Base-by-base conservation (phyloP, 2,888 invertebrate species). In the Dendrolimus pini region DNA sequence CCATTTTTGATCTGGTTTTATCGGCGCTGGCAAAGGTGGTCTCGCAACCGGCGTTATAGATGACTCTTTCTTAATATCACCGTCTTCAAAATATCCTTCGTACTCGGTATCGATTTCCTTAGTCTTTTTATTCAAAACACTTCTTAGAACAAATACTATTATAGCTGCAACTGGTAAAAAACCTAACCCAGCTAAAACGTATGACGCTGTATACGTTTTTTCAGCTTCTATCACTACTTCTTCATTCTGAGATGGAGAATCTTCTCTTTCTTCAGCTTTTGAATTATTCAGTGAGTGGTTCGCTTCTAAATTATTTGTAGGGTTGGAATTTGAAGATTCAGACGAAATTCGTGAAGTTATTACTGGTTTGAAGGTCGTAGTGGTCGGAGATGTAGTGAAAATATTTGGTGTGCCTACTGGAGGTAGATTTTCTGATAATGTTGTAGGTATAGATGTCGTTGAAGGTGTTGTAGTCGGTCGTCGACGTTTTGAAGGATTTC, bases 1-100 rank as follows among this genome's bases (percentile, higher is more conserved):
- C 93, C 94, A 94, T 71, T 93, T 92, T 56, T 92, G 92, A 65
- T 93, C 93, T 54, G 92, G 92, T 67, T 92, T 91, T 1, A 89
- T 77, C 3, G 90, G 90, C 14, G 91, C 83, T 0, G 92, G 91
- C 61, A 91, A 69, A 10, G 92, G 92, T n/a, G 92, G 90, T 61
- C 93, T 85, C 56, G 93, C 92, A 14, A 92, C 92, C 42, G 91
- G 90, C 14, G 91, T 91, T 59, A 91, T 89, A 3, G 87, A 89
- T 9, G 90, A 86, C 61, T 91, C 91, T 58, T 91, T 91, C 63
- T 91, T 91, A 41, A 89, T 76, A 57, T 91, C 90, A 57, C 91
- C 86, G 62, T 93, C 93, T 1, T 93, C 91, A 54, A 93, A 92
- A 65, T 93, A 93, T 1, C 93, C 92, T 68, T 93, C 93, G 59